Evolutionary conservation across 2,888 invertebrate species (phyloP), one percentile per base, ranked within the genome.

Genomic region (Melangyna quadrimaculata): DNA sequence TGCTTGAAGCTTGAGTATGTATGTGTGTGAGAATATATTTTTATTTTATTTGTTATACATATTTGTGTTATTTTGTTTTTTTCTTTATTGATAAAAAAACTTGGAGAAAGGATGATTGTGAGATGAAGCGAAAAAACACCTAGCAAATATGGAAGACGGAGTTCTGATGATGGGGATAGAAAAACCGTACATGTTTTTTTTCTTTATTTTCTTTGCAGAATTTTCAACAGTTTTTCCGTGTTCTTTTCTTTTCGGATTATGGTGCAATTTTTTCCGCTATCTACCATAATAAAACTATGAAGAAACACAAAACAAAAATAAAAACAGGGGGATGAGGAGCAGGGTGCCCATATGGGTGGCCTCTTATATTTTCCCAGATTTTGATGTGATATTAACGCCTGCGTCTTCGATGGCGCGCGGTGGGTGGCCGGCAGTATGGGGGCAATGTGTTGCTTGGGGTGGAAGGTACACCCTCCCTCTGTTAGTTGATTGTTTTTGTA

Each of bases 371-470:
- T 81, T 17, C 43, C 53, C 43, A 48, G 79, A 78, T 87, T 88
- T 87, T 87, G 87, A 87, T 88, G 77, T 88, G 88, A 87, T 88
- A 88, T 87, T 86, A 87, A 87, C 88, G 88, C 86, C 87, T 87
- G 87, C 87, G 87, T 87, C 87, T 88, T 87, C 72, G 48, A 19
- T 71, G 24, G 65, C 32, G 35, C 12, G 37, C 17, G 8, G 37
- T 5, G 17, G 51, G 29, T 69, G 27, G 37, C 22, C 17, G 12
- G 32, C 12, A 32, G 14, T n/a, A n/a, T 19, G 32, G 57, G 14
- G 19, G 14, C 19, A n/a, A 40, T 8, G 29, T 32, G 1, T 43
- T 40, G 14, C 9, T 2, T 55, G 29, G 8, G 24, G 45, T 29
- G 71, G 48, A 43, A 24, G 71, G 67, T 72, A 6, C n/a, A 45